Percentiles rank a stretch among this genome's conserved stretches.
Evolutionary conservation across 2,113 vertebrate species (phyloP).

Genomic region (Ibidorhyncha struthersii): DNA sequence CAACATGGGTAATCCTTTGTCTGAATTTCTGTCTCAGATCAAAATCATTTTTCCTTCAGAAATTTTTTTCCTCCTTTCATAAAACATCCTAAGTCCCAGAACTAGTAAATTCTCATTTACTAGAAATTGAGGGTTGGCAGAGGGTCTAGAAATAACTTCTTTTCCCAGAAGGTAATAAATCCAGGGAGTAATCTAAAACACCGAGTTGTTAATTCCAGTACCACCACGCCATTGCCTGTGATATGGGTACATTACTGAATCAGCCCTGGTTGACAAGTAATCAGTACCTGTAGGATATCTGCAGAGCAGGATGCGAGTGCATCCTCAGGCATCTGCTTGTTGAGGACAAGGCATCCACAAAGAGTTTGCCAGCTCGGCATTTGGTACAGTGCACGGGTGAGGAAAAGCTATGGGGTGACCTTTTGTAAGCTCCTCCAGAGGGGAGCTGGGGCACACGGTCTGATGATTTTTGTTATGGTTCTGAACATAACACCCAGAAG

Average conservation of each 20-base stretch:
- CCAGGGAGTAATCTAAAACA: slow-evolving; percentile 61
- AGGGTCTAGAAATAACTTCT: slow-evolving; percentile 72
- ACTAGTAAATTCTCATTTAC: slow-evolving; percentile 68
- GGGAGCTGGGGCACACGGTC: background rate
- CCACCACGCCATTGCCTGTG: background rate
- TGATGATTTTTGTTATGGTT: background rate
- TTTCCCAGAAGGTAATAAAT: slow-evolving; percentile 62
- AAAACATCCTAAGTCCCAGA: slow-evolving; percentile 62
- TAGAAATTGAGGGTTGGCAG: slow-evolving; percentile 63
- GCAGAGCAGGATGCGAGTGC: accelerated
- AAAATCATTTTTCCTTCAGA: slow-evolving; percentile 58
- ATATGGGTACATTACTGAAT: background rate
- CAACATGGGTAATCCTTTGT: slow-evolving; percentile 54
- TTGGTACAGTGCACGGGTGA: background rate
- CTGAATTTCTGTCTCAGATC: slow-evolving; percentile 67
- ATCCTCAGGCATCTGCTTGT: background rate
- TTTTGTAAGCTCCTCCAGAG: background rate
- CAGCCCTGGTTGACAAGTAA: background rate
- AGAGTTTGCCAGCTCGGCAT: background rate
- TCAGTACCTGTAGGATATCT: background rate
- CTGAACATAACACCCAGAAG: background rate
- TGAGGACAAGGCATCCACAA: background rate
- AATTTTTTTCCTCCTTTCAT: background rate
- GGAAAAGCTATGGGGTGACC: background rate
- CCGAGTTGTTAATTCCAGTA: slow-evolving; percentile 60